Evolutionary conservation across 2,113 vertebrate species (phyloP).

Genomic region (Chaetorhynchus papuensis): DNA sequence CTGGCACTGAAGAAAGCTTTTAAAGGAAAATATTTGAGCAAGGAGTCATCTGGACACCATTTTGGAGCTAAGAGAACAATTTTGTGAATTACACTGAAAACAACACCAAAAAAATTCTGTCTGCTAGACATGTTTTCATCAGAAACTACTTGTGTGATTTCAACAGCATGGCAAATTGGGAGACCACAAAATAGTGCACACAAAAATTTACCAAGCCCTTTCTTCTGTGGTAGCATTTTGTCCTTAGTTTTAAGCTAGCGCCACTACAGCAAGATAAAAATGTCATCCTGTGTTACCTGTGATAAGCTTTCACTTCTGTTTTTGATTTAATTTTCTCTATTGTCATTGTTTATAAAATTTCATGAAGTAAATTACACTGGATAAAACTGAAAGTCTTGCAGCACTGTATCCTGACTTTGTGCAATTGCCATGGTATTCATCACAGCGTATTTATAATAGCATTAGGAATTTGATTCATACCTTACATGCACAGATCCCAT

Average conservation of each 20-base stretch:
- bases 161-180: neutral
- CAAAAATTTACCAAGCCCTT: neutral
- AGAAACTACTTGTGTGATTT: neutral
- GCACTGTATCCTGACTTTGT: neutral
- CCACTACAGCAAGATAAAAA: neutral
- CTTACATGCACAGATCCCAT: neutral
- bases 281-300: neutral
- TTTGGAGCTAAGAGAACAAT: neutral
- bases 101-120: accelerated
- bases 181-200: neutral
- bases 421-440: neutral
- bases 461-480: neutral
- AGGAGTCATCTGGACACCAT: neutral
- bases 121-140: neutral
- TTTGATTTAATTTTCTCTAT: neutral
- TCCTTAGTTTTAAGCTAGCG: neutral
- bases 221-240: neutral
- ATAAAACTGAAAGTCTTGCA: neutral
- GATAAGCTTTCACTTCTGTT: neutral
- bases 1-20: neutral
- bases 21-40: neutral
- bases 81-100: neutral
- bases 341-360: neutral
- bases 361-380: neutral
- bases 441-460: neutral